Evolutionary conservation across 2,888 invertebrate species (phyloP), one percentile per base, ranked within the genome.

Genomic region (Eurois occulta): DNA sequence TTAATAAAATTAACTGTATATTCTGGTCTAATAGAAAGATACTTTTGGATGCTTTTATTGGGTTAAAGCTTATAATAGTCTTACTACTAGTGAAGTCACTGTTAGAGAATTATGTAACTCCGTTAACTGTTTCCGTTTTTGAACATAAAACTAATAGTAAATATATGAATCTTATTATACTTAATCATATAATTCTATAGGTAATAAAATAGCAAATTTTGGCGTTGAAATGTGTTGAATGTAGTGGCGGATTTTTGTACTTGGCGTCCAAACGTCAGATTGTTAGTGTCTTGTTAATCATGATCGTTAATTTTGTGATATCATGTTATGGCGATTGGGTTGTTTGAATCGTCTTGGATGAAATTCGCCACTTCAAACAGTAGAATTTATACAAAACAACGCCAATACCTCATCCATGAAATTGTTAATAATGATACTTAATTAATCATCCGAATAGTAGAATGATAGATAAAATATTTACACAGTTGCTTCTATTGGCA

Each of bases 141-240:
- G 48, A 66, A 75, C 76, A 87, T 80, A 52, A 77, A 84, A 62
- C 74, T 84, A 73, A 86, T 78, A 84, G 80, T 62, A 79, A 78
- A 75, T 82, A 83, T 73, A 84, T 78, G 72, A 72, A 86, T 84
- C 86, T 75, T 72, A 79, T 84, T 77, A 71, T 84, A 83, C 74
- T 78, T 83, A 85, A 87, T 77, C 86, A 84, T 86, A 84, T 86
- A 76, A 66, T 84, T 75, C 86, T 83, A 86, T 84, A 86, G 86
- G 16, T 86, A 78, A 83, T 75, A 64, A 75, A 85, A 75, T 83
- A 81, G 71, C 46, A 62, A 83, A 74, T 75, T 64, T 80, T 84
- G 79, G 77, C 52, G 80, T 77, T 86, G 52, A 60, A 71, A 78
- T 64, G 71, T 69, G 75, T 69, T 84, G 62, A 80, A 76, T 80